Evolutionary conservation across 2,888 invertebrate species (phyloP).

Genomic region (Callinectes sapidus): DNA sequence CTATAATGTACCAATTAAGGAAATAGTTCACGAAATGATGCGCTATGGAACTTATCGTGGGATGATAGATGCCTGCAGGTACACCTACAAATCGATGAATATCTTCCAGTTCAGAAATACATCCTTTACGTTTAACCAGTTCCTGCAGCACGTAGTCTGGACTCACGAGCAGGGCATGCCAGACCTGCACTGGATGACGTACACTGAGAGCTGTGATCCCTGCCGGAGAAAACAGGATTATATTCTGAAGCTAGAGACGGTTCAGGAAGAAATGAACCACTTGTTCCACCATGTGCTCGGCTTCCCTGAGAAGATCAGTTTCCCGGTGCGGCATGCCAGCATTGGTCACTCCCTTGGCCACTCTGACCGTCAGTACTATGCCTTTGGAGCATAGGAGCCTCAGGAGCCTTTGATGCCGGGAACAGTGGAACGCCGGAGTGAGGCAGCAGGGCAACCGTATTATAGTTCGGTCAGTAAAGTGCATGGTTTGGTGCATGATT

Average conservation of each 20-base stretch:
- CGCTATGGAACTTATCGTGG: not conserved
- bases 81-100: not conserved
- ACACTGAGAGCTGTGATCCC: not conserved
- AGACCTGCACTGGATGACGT: slow-evolving; percentile 37
- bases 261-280: slow-evolving; percentile 1
- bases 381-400: no score
- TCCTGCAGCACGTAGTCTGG: slow-evolving; percentile 30
- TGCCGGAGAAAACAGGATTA: slow-evolving; percentile 17
- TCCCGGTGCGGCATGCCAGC: slow-evolving; percentile 11
- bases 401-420: not conserved
- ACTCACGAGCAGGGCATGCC: slow-evolving; percentile 4
- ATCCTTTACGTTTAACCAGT: not conserved
- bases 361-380: slow-evolving; percentile 5
- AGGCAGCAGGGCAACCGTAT: no score
- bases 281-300: not conserved
- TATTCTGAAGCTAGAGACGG: slow-evolving; percentile 34
- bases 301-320: slow-evolving; percentile 6
- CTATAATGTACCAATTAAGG: not conserved
- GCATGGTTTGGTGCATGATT: no score
- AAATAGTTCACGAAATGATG: not conserved
- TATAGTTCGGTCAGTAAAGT: no score
- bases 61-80: not conserved
- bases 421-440: not conserved
- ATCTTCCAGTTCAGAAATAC: not conserved
- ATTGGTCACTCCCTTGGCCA: not conserved